Conservation (phyloP, 1,140 invertebrate genomes). For the Zaprionus africanus region DNA sequence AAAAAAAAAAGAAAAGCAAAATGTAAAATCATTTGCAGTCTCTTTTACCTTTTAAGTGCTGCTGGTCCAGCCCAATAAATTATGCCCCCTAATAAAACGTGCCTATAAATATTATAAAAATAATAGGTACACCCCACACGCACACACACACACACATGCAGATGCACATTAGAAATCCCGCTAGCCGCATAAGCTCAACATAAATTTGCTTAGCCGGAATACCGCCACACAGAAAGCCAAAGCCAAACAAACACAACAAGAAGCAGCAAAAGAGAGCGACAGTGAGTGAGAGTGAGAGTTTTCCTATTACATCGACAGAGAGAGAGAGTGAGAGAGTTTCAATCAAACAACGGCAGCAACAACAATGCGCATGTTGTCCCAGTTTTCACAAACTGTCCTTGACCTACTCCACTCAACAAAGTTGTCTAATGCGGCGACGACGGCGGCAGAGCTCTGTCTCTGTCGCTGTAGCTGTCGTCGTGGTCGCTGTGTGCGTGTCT, state of each 20-base stretch:
- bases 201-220: slow-evolving; percentile 58
- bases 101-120: slow-evolving; percentile 35
- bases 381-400: slow-evolving; percentile 84
- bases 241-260: slow-evolving; percentile 36
- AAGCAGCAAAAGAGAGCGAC: slow-evolving; percentile 9
- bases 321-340: slow-evolving; percentile 56
- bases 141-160: slow-evolving; percentile 2
- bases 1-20: too few relatives aligned
- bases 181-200: slow-evolving; percentile 54
- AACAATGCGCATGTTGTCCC: slow-evolving; percentile 80
- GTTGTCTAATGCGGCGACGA: slow-evolving; percentile 71
- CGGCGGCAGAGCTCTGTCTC: slow-evolving; percentile 14
- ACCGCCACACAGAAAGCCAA: slow-evolving; percentile 44
- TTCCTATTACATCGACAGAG: slow-evolving; percentile 32
- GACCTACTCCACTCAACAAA: slow-evolving; percentile 84
- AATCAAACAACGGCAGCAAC: slow-evolving; percentile 51
- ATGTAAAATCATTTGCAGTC: not conserved
- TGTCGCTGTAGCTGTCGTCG: not conserved
- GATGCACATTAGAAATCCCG: slow-evolving; percentile 3
- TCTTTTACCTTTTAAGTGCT: slow-evolving; percentile 17
- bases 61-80: slow-evolving; percentile 22
- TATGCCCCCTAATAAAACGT: slow-evolving; percentile 35
- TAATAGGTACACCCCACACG: slow-evolving; percentile 1
- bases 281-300: slow-evolving; percentile 46
- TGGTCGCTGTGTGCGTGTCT: slow-evolving; percentile 34